These are phyloP conservation scores for Nothocercus julius DNA, from an alignment of 2,113 vertebrate species.

Conservation along the genomic window DNA sequence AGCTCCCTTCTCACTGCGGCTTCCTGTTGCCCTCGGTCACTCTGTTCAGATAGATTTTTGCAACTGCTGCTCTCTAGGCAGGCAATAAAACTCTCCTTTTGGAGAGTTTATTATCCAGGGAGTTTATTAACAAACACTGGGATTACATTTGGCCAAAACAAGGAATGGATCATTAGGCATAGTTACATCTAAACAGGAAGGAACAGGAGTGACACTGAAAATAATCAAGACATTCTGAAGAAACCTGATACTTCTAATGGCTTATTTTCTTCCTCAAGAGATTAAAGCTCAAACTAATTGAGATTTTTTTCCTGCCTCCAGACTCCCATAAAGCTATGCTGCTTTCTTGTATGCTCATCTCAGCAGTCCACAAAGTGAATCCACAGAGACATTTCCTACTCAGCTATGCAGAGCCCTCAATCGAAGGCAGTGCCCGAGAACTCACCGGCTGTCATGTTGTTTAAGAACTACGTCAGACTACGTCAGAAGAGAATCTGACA, in stretches of 20 bases:
- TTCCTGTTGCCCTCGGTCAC: background rate
- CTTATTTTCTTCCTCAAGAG: background rate
- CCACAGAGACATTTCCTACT: background rate
- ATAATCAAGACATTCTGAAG: background rate
- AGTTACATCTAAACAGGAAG: background rate
- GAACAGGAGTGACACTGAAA: background rate
- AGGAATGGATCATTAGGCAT: background rate
- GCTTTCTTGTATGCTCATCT: background rate
- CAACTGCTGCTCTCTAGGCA: background rate
- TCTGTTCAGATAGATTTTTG: background rate
- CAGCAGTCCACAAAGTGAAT: background rate
- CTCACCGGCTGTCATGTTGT: background rate
- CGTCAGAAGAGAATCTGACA: background rate
- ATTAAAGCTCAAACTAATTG: background rate
- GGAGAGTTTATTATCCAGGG: background rate
- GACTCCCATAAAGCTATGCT: background rate
- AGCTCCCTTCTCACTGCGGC: background rate
- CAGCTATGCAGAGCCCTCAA: background rate
- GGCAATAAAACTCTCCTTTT: background rate
- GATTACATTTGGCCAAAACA: background rate
- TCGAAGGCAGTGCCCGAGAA: background rate
- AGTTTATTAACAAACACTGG: background rate
- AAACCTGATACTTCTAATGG: background rate
- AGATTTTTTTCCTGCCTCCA: background rate
- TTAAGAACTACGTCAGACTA: background rate